phyloP scores from a whole-genome alignment of 1,140 invertebrate species.

The Thrips palmi region DNA sequence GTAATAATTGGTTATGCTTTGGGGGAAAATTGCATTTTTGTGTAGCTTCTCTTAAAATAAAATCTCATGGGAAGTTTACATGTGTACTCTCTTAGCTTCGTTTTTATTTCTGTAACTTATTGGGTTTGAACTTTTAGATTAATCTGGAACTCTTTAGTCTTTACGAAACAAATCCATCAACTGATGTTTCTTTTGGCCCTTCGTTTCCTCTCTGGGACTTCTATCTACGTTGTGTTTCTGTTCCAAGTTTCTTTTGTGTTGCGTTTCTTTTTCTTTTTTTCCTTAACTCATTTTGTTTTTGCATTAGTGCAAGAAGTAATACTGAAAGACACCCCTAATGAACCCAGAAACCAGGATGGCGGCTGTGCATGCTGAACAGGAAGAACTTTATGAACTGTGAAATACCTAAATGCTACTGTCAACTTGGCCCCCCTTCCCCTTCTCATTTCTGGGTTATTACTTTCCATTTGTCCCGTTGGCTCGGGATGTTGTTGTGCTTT shows the following conservation, averaged over 20 bases:
- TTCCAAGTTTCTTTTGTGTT: constrained; percentile 20
- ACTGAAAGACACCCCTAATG: constrained; percentile 85
- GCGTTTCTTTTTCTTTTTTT: constrained; percentile 33
- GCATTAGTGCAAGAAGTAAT: constrained; percentile 90
- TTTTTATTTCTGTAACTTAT: too few relatives aligned
- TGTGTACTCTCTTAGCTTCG: too few relatives aligned
- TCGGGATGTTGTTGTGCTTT: not conserved
- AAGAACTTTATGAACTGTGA: too few relatives aligned
- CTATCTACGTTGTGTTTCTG: constrained; percentile 19
- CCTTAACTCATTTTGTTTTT: constrained; percentile 36
- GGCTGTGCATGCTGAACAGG: constrained; percentile 73
- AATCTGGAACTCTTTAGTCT: too few relatives aligned
- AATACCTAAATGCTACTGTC: constrained; percentile 2
- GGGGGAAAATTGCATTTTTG: too few relatives aligned
- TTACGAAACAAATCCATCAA: too few relatives aligned
- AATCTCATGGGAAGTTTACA: too few relatives aligned
- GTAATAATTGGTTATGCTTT: too few relatives aligned
- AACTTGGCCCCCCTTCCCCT: constrained; percentile 3
- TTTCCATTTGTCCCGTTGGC: not conserved
- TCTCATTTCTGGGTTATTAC: constrained; percentile 1
- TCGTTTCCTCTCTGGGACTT: constrained; percentile 24
- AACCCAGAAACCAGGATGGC: constrained; percentile 74
- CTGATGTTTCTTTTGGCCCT: constrained; percentile 14
- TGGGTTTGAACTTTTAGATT: too few relatives aligned
- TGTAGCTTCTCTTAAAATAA: too few relatives aligned